Evolutionary conservation across 2,113 vertebrate species (phyloP).

Genomic region (Phainopepla nitens): DNA sequence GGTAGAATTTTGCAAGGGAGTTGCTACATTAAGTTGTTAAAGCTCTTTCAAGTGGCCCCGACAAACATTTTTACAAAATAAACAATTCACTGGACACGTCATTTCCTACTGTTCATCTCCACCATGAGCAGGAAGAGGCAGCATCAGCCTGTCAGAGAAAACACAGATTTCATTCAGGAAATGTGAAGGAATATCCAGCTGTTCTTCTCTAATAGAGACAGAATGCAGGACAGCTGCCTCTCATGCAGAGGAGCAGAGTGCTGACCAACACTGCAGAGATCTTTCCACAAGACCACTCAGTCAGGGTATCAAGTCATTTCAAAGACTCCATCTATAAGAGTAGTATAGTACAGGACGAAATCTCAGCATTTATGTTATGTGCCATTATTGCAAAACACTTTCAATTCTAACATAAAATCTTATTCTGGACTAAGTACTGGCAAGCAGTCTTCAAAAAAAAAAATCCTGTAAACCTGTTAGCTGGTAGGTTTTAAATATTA

Average conservation of each 20-base stretch:
- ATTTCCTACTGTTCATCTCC: background rate
- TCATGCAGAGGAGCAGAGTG: background rate
- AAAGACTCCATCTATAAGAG: background rate
- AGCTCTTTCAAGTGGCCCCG: background rate
- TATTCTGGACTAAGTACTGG: background rate
- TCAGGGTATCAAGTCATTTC: background rate
- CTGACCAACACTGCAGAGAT: background rate
- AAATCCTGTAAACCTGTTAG: background rate
- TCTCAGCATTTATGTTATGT: background rate
- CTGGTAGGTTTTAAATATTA: background rate
- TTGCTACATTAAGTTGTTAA: background rate
- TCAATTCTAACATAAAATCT: slow-evolving; percentile 6
- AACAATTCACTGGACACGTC: background rate
- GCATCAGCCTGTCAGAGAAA: background rate
- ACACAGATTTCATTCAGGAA: background rate
- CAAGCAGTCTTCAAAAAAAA: background rate
- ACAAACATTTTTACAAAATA: background rate
- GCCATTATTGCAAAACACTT: slow-evolving; percentile 1
- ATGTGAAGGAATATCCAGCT: background rate
- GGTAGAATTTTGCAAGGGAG: background rate
- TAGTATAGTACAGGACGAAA: background rate
- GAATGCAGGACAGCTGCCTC: background rate
- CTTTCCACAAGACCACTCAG: background rate
- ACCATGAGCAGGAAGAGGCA: background rate
- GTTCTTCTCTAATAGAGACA: background rate